Evolutionary conservation across 1,140 invertebrate species (phyloP).

Genomic region (Ruditapes philippinarum): DNA sequence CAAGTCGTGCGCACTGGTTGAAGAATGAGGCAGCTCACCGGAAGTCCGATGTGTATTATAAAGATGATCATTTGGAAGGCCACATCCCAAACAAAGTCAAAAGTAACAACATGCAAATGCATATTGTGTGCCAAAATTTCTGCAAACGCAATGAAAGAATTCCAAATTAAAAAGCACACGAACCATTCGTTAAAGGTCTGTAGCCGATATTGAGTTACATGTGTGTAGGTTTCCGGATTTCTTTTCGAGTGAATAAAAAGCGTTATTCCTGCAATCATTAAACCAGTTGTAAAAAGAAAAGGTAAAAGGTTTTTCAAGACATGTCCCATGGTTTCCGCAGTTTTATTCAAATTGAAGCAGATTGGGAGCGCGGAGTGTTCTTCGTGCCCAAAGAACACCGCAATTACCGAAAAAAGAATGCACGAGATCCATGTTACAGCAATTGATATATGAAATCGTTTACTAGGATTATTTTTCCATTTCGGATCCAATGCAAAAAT

Average conservation of each 20-base stretch:
- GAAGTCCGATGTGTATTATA: not conserved
- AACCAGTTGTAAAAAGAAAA: not conserved
- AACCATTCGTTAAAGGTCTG: conserved; percentile 1
- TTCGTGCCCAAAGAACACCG: not conserved
- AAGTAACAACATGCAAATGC: not conserved
- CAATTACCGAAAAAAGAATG: not conserved
- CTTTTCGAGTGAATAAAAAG: not conserved
- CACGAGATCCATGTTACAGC: not conserved
- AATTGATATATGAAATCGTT: not conserved
- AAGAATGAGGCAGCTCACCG: not conserved
- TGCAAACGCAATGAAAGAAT: not conserved
- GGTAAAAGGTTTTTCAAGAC: not conserved
- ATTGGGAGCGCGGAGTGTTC: not conserved
- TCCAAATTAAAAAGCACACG: not conserved
- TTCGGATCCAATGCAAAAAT: not conserved
- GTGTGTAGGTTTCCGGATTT: not conserved
- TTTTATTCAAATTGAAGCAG: not conserved
- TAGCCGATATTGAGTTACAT: not conserved
- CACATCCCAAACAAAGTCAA: not conserved
- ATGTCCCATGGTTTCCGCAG: not conserved
- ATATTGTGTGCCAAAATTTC: not conserved
- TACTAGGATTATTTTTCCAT: not conserved
- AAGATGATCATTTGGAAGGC: not conserved
- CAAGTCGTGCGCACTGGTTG: not conserved
- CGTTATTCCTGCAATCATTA: not conserved